These are phyloP conservation scores for Percopsis omiscomaycus DNA, from an alignment of 2,797 vertebrate species.

Conservation along the genomic window DNA sequence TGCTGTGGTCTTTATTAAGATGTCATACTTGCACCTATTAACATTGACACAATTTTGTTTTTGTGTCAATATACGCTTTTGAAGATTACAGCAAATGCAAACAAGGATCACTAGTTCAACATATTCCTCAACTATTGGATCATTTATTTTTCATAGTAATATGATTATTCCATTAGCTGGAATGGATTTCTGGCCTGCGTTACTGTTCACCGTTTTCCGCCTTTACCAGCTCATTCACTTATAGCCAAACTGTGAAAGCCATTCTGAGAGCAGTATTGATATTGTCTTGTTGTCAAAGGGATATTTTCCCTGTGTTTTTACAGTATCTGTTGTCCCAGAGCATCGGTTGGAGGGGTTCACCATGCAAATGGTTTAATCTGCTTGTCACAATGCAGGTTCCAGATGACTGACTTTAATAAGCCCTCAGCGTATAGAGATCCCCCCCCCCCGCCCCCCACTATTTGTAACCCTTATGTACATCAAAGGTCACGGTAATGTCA, in stretches of 20 bases:
- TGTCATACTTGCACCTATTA: conserved; percentile 70
- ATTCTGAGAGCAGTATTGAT: conserved; percentile 32
- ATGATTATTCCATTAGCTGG: conserved; percentile 49
- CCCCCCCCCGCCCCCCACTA: conserved; percentile 42
- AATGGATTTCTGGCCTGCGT: conserved; percentile 52
- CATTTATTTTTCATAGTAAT: conserved; percentile 49
- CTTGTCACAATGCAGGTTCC: conserved; percentile 75
- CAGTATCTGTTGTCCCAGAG: conserved; percentile 61
- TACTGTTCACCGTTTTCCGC: conserved; percentile 43
- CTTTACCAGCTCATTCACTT: conserved; percentile 35
- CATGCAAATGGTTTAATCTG: conserved; percentile 73
- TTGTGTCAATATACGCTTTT: conserved; percentile 61
- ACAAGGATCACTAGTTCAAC: conserved; percentile 66
- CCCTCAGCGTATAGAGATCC: conserved; percentile 68
- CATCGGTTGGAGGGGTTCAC: conserved; percentile 56
- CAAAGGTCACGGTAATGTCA: conserved; percentile 67
- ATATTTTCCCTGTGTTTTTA: conserved; percentile 65
- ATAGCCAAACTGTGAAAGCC: conserved; percentile 25
- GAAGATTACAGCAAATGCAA: conserved; percentile 60
- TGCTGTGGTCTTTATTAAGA: conserved; percentile 61
- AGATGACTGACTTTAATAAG: conserved; percentile 73
- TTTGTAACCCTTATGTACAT: conserved; percentile 59
- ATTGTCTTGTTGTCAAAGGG: conserved; percentile 51
- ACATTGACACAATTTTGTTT: conserved; percentile 63
- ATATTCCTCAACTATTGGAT: conserved; percentile 64